Conservation (phyloP, 2,888 invertebrate genomes). For the Lagria hirta region DNA sequence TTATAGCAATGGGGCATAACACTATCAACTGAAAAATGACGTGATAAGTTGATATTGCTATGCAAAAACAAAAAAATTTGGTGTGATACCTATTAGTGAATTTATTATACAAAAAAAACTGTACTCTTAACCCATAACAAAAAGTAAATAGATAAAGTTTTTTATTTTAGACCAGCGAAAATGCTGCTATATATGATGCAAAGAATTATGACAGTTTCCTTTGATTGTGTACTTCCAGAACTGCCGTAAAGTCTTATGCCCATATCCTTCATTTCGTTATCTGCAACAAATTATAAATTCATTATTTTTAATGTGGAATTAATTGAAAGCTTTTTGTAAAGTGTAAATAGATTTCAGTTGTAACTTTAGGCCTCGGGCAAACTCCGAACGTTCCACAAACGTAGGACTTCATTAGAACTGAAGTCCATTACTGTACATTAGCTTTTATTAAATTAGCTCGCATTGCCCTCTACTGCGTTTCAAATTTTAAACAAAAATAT, state of each 20-base stretch:
- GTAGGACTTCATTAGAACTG: too few species aligned
- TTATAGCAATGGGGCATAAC: conserved; percentile 35
- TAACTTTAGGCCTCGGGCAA: too few species aligned
- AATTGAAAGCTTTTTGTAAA: too few species aligned
- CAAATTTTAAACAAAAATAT: too few species aligned
- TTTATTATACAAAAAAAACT: conserved; percentile 39
- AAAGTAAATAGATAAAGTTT: too few species aligned
- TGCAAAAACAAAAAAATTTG: conserved; percentile 37
- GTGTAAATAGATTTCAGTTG: too few species aligned
- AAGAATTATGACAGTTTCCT: conserved; percentile 10
- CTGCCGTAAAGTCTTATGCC: conserved; percentile 43
- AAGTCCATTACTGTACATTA: too few species aligned
- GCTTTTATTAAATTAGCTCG: too few species aligned
- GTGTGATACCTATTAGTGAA: conserved; percentile 51
- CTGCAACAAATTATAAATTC: conserved; percentile 41
- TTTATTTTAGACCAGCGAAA: too few species aligned
- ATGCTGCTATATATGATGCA: conserved; percentile 25
- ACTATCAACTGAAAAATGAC: conserved; percentile 26
- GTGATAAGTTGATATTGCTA: conserved; percentile 32
- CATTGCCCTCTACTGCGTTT: too few species aligned
- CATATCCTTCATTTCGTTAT: conserved; percentile 47
- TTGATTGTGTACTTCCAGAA: conserved; percentile 8
- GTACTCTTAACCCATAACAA: conserved; percentile 26
- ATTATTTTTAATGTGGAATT: too few species aligned
- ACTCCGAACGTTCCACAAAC: too few species aligned